Percentiles rank a stretch among this genome's conserved stretches.
Evolutionary conservation across 2,888 invertebrate genomes (phyloP).

Genomic region (Ommatoiulus sabulosus): DNA sequence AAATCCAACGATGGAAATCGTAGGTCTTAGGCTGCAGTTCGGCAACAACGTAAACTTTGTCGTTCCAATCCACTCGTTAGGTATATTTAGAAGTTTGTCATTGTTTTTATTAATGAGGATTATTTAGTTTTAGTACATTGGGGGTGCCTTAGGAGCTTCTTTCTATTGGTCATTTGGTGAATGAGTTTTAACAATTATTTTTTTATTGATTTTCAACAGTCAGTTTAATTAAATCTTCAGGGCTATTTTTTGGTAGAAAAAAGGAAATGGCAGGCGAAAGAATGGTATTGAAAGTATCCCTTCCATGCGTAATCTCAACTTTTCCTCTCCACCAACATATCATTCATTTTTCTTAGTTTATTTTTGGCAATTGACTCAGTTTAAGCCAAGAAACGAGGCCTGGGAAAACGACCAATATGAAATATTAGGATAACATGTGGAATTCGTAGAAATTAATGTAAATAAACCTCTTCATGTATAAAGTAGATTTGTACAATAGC

Average conservation of each 20-base stretch:
- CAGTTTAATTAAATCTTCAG: slow-evolving; percentile 34
- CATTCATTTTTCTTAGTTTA: slow-evolving; percentile 31
- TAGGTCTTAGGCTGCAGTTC: slow-evolving; percentile 33
- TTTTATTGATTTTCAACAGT: slow-evolving; percentile 22
- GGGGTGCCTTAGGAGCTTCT: slow-evolving; percentile 48
- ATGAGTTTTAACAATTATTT: background rate
- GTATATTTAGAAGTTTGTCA: slow-evolving; percentile 45
- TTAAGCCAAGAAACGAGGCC: background rate
- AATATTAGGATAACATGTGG: slow-evolving; percentile 15
- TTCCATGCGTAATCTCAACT: slow-evolving; percentile 23
- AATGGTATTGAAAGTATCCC: background rate
- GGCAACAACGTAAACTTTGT: slow-evolving; percentile 44
- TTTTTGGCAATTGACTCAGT: background rate
- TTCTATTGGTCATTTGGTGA: slow-evolving; percentile 33
- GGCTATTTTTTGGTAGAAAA: background rate
- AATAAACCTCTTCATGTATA: slow-evolving; percentile 41
- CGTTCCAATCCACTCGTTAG: slow-evolving; percentile 46
- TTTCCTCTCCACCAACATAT: slow-evolving; percentile 27
- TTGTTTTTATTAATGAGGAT: slow-evolving; percentile 45
- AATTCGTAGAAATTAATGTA: slow-evolving; percentile 30
- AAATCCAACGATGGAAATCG: slow-evolving; percentile 29
- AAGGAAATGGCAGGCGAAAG: background rate
- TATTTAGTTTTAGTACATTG: slow-evolving; percentile 41
- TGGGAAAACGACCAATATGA: slow-evolving; percentile 25
- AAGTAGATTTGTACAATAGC: slow-evolving; percentile 45